Evolutionary conservation across 1,140 invertebrate species (phyloP).

Genomic region (Ceratina australensis): DNA sequence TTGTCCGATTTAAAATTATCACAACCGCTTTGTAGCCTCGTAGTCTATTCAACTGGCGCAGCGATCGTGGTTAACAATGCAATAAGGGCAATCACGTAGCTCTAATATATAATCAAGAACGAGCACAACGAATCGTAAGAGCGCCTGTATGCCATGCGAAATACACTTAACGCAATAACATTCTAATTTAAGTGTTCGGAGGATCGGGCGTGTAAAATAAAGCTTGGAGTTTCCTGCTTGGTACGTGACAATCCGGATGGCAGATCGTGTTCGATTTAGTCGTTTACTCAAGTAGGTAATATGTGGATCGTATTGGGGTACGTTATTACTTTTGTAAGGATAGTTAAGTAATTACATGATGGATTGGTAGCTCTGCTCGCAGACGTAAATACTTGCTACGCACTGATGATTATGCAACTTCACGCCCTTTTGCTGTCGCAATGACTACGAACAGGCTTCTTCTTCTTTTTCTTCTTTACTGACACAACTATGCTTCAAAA

Average conservation of each 20-base stretch:
- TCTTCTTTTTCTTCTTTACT: no score
- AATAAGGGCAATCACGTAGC: conserved; percentile 5
- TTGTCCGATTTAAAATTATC: not conserved
- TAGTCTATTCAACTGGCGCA: not conserved
- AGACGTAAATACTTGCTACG: conserved; percentile 44
- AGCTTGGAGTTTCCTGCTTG: not conserved
- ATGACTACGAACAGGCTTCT: not conserved
- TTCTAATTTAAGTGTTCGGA: not conserved
- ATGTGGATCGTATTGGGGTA: conserved; percentile 1
- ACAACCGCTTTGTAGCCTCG: not conserved
- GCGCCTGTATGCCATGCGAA: not conserved
- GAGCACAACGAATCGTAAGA: conserved; percentile 13
- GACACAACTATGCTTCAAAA: not conserved
- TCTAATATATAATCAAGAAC: not conserved
- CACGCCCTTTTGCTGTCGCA: conserved; percentile 20
- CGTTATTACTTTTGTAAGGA: conserved; percentile 42
- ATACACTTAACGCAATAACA: not conserved
- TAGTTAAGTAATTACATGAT: conserved; percentile 42
- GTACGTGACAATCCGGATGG: conserved; percentile 25
- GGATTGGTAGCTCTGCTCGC: conserved; percentile 32
- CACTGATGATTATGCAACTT: conserved; percentile 58
- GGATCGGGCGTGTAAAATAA: conserved; percentile 8
- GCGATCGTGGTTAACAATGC: not conserved
- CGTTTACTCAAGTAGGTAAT: not conserved
- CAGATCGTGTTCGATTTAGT: conserved; percentile 14